A percentile compares a stretch with the other conserved stretches of the same genome.
Conservation (phyloP, 2,113 vertebrate genomes). For the Boulengeromyrus knoepffleri region DNA sequence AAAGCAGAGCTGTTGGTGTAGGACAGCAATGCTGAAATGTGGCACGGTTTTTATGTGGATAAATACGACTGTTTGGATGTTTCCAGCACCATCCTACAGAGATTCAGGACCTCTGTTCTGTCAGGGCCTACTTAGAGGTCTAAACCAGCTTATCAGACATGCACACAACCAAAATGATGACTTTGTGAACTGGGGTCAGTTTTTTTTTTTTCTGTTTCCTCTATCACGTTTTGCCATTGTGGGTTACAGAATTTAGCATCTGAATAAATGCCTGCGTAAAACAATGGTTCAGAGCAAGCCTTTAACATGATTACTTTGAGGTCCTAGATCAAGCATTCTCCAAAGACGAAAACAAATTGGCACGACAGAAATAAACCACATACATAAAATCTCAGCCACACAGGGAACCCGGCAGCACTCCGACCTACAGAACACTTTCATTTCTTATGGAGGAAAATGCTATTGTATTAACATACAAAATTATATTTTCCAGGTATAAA, state of each 20-base stretch:
- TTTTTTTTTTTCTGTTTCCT: neutral
- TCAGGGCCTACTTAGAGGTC: neutral
- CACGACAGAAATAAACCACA: neutral
- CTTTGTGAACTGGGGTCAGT: neutral
- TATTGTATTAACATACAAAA: neutral
- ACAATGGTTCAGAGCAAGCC: neutral
- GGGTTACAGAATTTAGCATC: neutral
- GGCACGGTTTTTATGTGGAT: neutral
- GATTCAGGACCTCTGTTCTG: neutral
- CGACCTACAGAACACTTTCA: neutral
- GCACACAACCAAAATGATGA: neutral
- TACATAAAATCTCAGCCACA: neutral
- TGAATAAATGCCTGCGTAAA: neutral
- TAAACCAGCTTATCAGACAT: neutral
- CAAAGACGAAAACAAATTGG: neutral
- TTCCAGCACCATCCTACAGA: neutral
- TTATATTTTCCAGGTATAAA: neutral
- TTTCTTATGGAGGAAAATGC: neutral
- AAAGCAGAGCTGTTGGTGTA: neutral
- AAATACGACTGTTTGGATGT: neutral
- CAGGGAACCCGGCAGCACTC: neutral
- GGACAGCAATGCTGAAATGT: neutral
- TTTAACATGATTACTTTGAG: constrained; percentile 8
- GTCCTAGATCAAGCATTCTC: neutral
- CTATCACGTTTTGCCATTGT: neutral